Conservation (phyloP, 2,888 invertebrate genomes). For the Hirtodrosophila histrioides region DNA sequence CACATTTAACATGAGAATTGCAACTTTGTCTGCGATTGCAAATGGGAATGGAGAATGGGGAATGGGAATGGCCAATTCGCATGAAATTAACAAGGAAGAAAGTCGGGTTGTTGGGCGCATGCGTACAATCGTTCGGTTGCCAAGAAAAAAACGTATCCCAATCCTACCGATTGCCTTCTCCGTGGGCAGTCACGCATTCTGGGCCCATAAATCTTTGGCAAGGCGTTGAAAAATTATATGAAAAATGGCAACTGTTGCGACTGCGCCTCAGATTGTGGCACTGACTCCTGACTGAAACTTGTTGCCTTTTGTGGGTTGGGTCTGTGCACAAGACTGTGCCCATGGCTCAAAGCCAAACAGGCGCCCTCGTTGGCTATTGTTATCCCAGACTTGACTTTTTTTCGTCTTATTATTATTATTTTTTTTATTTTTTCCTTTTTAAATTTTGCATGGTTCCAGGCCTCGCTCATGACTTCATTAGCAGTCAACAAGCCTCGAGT, state of each 20-base stretch:
- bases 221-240: constrained; percentile 77
- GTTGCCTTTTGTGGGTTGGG: constrained; percentile 47
- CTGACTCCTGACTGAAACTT: constrained; percentile 27
- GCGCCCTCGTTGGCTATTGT: constrained; percentile 68
- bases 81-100: constrained; percentile 70
- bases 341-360: constrained; percentile 29
- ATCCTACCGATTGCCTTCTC: constrained; percentile 3
- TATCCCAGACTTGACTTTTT: constrained; percentile 21
- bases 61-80: constrained; percentile 48
- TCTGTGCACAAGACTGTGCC: not conserved
- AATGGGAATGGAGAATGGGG: constrained; percentile 25
- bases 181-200: constrained; percentile 75
- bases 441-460: constrained; percentile 27
- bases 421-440: not conserved
- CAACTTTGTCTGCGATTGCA: constrained; percentile 27
- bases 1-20: constrained; percentile 65
- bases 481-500: constrained; percentile 64
- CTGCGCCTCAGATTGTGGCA: constrained; percentile 56
- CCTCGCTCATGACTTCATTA: constrained; percentile 69
- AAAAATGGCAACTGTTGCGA: constrained; percentile 60
- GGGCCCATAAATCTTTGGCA: constrained; percentile 67
- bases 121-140: constrained; percentile 30
- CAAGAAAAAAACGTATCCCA: constrained; percentile 8
- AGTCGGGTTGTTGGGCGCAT: constrained; percentile 48
- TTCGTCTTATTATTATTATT: constrained; percentile 3